Evolutionary conservation across 2,888 invertebrate genomes (phyloP), one percentile per base, ranked within the genome.

Genomic region (Zeuzera pyrina): DNA sequence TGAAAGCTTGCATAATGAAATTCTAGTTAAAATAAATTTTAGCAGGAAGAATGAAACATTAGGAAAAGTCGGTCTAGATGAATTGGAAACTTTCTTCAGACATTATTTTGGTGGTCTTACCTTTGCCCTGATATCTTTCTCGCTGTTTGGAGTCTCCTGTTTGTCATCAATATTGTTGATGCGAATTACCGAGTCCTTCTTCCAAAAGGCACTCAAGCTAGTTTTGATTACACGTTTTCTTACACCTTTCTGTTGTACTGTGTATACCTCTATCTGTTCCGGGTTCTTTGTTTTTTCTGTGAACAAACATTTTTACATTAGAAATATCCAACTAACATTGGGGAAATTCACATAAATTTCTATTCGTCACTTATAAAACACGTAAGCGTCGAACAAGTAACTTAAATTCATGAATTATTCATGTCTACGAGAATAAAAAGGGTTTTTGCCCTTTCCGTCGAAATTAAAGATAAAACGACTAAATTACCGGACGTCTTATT

Each of bases 141-240:
- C 89, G 45, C 62, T 81, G 67, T 90, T 88, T 22, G 89, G 86
- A 30, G 85, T 78, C 61, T 89, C 88, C 55, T 87, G 88, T 56
- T 89, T 89, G 67, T 91, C 91, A 47, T 87, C 87, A 52, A 89
- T 88, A 57, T 91, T 91, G 69, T 90, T 90, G 57, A 91, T 91
- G 47, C 90, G 84, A 57, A 91, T 85, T 52, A 86, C 86, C 49
- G 88, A 88, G 50, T 87, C 88, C 49, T 86, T 84, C 49, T 86
- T 87, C 91, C 91, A 91, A 60, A 90, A 89, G 42, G 88, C 86
- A 58, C 85, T 73, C 57, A 91, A 67, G 41, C 86, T 85, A 47
- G 86, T 85, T 67, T 81, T 86, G 43, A 86, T 70, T 46, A 89
- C 85, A 62, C 88, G 87, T 68, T 86, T 86, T 43, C 87, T 64